Conservation (phyloP, 1,140 invertebrate species). For the Drosophila malerkotliana region DNA sequence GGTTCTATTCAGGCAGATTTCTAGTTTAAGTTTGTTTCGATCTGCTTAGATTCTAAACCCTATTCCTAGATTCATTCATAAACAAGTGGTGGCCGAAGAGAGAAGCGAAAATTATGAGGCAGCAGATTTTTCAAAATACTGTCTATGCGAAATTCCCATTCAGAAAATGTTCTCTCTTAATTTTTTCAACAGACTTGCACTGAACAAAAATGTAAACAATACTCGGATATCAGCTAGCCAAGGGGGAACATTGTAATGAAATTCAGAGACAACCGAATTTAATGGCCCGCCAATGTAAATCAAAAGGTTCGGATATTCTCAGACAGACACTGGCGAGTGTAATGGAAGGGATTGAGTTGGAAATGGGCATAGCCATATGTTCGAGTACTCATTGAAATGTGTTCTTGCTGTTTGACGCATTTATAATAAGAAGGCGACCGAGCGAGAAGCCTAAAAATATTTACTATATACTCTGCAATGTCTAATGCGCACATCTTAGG, state of each 20-base stretch:
- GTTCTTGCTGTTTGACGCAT: constrained; percentile 32
- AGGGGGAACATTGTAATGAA: constrained; percentile 44
- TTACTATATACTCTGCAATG: constrained; percentile 1
- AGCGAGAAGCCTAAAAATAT: not conserved
- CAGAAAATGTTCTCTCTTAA: constrained; percentile 10
- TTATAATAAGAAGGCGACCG: constrained; percentile 30
- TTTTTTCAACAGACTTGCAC: constrained; percentile 10
- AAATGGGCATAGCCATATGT: constrained; percentile 21
- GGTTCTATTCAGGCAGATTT: constrained; percentile 37
- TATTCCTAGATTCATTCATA: constrained; percentile 26
- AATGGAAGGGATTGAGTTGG: constrained; percentile 23
- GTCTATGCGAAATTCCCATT: constrained; percentile 21
- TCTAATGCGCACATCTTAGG: constrained; percentile 4
- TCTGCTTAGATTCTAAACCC: not conserved
- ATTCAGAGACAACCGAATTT: constrained; percentile 43
- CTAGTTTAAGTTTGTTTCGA: constrained; percentile 27
- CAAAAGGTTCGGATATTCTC: constrained; percentile 32
- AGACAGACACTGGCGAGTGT: constrained; percentile 11
- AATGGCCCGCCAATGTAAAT: constrained; percentile 38
- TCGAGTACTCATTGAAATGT: constrained; percentile 38
- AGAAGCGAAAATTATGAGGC: constrained; percentile 10
- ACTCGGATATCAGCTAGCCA: constrained; percentile 33
- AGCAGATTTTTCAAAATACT: constrained; percentile 32
- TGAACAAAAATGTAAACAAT: constrained; percentile 40
- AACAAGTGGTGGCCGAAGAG: not conserved